phyloP scores from a whole-genome alignment of 2,113 vertebrate genomes.

The Burhinus bistriatus region DNA sequence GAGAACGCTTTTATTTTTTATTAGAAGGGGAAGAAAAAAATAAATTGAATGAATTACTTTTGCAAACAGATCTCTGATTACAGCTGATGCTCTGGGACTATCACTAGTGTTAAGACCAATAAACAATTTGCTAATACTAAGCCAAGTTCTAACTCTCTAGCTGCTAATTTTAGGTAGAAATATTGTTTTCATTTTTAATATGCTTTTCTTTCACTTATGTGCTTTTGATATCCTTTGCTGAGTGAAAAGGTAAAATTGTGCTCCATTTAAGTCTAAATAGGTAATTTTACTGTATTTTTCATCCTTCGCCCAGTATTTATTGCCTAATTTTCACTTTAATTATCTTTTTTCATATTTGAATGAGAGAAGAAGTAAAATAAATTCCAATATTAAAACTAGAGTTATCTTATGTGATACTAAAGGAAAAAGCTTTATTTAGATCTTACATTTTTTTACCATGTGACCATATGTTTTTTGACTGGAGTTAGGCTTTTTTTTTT shows the following conservation, averaged over 20 bases:
- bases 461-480: not conserved
- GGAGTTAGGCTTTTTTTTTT: not conserved
- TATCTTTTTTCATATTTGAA: not conserved
- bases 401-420: not conserved
- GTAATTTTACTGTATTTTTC: not conserved
- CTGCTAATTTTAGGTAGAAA: conserved; percentile 21
- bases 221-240: not conserved
- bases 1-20: not conserved
- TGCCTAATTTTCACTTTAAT: not conserved
- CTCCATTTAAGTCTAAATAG: not conserved
- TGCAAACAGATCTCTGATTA: conserved; percentile 26
- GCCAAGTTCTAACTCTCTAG: not conserved
- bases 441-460: not conserved
- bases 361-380: not conserved
- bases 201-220: not conserved
- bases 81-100: not conserved
- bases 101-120: not conserved
- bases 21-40: not conserved
- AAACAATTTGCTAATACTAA: conserved; percentile 13
- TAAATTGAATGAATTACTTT: not conserved
- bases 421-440: not conserved
- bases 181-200: not conserved
- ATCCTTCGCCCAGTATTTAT: not conserved
- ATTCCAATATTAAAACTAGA: not conserved
- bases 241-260: not conserved